phyloP scores from a whole-genome alignment of 2,888 invertebrate genomes.

The Serripes groenlandicus region DNA sequence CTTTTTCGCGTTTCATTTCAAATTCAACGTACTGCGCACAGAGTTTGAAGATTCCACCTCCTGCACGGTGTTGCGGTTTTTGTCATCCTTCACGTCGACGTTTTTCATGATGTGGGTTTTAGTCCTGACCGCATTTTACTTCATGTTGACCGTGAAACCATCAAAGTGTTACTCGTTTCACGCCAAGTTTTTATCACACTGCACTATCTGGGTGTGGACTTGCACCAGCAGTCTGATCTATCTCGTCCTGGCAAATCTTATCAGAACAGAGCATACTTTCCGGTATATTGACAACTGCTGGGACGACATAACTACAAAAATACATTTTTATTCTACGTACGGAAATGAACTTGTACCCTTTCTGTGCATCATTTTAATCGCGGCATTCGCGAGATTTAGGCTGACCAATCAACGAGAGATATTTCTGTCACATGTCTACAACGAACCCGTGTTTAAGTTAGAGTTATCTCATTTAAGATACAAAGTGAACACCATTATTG shows the following conservation, averaged over 20 bases:
- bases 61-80: slow-evolving; percentile 47
- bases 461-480: slow-evolving; percentile 20
- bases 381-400: slow-evolving; percentile 29
- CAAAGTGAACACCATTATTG: slow-evolving; percentile 23
- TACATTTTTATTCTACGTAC: slow-evolving; percentile 50
- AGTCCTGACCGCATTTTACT: slow-evolving; percentile 45
- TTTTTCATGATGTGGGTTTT: slow-evolving; percentile 53
- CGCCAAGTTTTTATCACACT: slow-evolving; percentile 49
- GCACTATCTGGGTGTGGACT: slow-evolving; percentile 54
- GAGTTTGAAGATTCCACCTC: slow-evolving; percentile 36
- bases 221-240: slow-evolving; percentile 43
- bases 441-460: not conserved
- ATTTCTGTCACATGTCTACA: not conserved
- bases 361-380: slow-evolving; percentile 5
- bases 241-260: slow-evolving; percentile 37
- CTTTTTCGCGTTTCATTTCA: slow-evolving; percentile 47
- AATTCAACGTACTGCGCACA: slow-evolving; percentile 34
- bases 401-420: slow-evolving; percentile 2
- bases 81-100: slow-evolving; percentile 32
- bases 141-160: slow-evolving; percentile 52
- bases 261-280: not conserved
- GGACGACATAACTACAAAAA: slow-evolving; percentile 36
- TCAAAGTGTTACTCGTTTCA: slow-evolving; percentile 54
- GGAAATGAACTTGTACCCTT: slow-evolving; percentile 53
- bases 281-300: slow-evolving; percentile 27